phyloP scores from a whole-genome alignment of 2,797 vertebrate genomes.

The Sebastiscus tertius region DNA sequence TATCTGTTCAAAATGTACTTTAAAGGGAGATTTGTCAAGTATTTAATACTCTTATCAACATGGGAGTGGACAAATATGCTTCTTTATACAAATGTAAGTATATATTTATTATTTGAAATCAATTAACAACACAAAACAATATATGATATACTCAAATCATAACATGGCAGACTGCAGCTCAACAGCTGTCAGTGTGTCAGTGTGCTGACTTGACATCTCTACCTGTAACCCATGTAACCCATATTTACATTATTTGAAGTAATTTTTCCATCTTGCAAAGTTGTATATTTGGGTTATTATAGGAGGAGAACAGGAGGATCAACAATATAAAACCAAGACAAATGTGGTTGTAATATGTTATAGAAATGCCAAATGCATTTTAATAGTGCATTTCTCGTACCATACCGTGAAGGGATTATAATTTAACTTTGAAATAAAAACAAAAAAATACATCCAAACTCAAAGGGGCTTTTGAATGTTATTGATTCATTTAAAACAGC shows the following conservation, averaged over 20 bases:
- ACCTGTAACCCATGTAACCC: background rate
- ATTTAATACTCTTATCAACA: too few relatives aligned
- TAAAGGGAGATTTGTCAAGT: too few relatives aligned
- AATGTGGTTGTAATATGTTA: background rate
- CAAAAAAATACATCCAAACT: background rate
- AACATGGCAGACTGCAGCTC: too few relatives aligned
- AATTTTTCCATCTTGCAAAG: background rate
- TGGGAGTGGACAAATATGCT: too few relatives aligned
- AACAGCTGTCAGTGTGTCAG: too few relatives aligned
- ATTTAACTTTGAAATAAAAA: background rate
- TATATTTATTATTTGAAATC: too few relatives aligned
- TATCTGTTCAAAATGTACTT: too few relatives aligned
- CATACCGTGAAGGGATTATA: background rate
- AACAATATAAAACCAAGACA: background rate
- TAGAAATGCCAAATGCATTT: background rate
- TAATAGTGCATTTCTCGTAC: background rate
- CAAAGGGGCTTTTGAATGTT: background rate
- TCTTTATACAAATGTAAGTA: too few relatives aligned
- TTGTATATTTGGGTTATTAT: background rate
- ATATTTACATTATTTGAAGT: background rate
- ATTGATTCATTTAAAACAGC: background rate
- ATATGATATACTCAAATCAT: too few relatives aligned
- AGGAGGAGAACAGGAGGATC: background rate
- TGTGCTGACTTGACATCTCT: background rate
- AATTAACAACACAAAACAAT: too few relatives aligned